A percentile compares a stretch with the other conserved stretches of the same genome.
phyloP scores from a whole-genome alignment of 2,113 vertebrate species.

The Oxygymnocypris stewartii region DNA sequence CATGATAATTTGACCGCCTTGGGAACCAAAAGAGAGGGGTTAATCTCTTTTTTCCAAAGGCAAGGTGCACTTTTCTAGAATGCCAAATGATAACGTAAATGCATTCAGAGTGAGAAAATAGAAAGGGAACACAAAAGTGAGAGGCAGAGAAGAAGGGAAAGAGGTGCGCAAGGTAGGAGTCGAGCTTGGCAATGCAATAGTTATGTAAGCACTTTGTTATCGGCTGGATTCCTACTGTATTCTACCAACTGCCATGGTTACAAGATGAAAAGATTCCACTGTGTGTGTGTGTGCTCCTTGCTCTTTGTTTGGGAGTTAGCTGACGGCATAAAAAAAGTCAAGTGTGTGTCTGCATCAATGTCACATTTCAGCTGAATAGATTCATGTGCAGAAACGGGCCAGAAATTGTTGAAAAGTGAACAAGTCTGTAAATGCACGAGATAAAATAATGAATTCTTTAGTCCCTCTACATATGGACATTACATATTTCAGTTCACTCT shows the following conservation, averaged over 20 bases:
- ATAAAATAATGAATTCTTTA: constrained; percentile 19
- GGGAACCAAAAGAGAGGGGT: not conserved
- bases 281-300: constrained; percentile 26
- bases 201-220: constrained; percentile 80
- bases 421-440: not conserved
- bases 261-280: constrained; percentile 57
- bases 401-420: not conserved
- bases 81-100: not conserved
- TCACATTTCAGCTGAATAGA: constrained; percentile 42
- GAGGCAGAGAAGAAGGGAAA: constrained; percentile 55
- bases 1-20: not conserved
- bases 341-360: constrained; percentile 51
- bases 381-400: constrained; percentile 25
- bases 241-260: constrained; percentile 74
- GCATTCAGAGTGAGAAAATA: not conserved
- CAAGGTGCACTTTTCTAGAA: constrained; percentile 25
- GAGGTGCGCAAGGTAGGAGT: constrained; percentile 69
- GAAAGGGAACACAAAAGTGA: constrained; percentile 26
- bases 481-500: constrained; percentile 4
- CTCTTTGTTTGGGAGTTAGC: constrained; percentile 38
- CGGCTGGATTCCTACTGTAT: constrained; percentile 73
- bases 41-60: not conserved
- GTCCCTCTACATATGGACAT: not conserved
- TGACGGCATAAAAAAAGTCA: constrained; percentile 20
- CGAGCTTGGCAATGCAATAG: constrained; percentile 66